phyloP scores from a whole-genome alignment of 2,888 invertebrate species.

The Amphipoea oculea region DNA sequence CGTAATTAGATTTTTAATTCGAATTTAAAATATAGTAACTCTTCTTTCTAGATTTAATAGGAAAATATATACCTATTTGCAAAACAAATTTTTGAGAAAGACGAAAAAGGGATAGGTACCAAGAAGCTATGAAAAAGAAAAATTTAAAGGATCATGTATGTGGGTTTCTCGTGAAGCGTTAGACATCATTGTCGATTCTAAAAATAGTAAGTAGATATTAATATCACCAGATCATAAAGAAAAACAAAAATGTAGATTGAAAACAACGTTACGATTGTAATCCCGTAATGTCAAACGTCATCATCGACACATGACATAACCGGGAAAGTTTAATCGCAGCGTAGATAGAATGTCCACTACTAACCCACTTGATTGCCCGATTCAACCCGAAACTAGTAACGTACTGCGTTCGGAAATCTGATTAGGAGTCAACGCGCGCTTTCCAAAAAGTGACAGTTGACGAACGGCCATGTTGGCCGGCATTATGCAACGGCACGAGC shows the following conservation, averaged over 20 bases:
- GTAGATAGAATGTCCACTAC: constrained; percentile 23
- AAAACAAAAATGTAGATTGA: constrained; percentile 7
- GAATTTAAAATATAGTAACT: neutral
- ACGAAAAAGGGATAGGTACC: neutral
- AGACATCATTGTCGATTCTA: neutral
- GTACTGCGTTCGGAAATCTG: constrained; percentile 74
- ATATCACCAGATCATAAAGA: neutral
- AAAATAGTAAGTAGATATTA: neutral
- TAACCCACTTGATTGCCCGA: constrained; percentile 47
- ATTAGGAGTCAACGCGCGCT: constrained; percentile 80
- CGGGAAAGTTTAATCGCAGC: constrained; percentile 2
- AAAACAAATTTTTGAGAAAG: neutral
- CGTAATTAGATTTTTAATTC: constrained; percentile 49
- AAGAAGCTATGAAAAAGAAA: neutral
- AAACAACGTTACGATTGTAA: neutral
- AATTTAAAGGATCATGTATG: neutral
- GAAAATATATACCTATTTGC: neutral
- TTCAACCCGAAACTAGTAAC: constrained; percentile 43
- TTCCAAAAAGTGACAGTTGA: constrained; percentile 85
- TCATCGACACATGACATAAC: constrained; percentile 1
- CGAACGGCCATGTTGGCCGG: constrained; percentile 79
- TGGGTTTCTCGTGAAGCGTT: constrained; percentile 8
- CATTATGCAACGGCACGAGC: constrained; percentile 86
- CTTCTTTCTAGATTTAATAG: neutral
- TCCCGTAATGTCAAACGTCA: constrained; percentile 9